Conservation (phyloP, 2,797 vertebrate species). For the Anniella stebbinsi region DNA sequence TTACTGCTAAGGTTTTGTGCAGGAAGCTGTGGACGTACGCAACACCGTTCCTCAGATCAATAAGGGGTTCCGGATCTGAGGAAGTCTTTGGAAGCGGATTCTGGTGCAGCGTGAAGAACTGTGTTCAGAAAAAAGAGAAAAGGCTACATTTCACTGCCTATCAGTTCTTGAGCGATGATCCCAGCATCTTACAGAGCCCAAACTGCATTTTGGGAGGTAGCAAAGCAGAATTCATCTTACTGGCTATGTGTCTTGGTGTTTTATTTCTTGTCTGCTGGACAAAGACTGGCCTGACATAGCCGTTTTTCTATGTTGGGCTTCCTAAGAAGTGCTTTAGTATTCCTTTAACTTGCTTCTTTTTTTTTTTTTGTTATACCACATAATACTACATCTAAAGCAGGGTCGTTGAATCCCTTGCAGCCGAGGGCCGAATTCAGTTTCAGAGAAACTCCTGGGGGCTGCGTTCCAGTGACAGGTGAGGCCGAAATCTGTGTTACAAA, state of each 20-base stretch:
- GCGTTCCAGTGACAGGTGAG: no score
- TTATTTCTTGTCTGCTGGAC: background rate
- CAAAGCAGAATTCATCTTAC: background rate
- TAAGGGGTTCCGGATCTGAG: background rate
- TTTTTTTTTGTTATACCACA: no score
- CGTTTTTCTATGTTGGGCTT: no score
- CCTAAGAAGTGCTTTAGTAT: background rate
- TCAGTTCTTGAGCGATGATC: background rate
- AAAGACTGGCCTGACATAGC: no score
- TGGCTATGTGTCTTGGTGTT: no score
- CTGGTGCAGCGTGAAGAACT: background rate
- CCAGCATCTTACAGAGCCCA: background rate
- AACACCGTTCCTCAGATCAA: background rate
- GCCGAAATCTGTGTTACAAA: no score
- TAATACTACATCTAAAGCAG: no score
- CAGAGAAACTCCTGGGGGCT: no score
- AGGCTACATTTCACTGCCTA: background rate
- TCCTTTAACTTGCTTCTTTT: no score
- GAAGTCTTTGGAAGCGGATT: background rate
- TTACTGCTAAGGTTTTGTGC: background rate
- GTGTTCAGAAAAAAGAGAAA: background rate
- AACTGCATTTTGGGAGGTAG: background rate
- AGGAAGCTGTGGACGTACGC: background rate
- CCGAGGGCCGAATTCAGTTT: no score
- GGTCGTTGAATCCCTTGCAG: no score